Evolutionary conservation across 2,888 invertebrate species (phyloP).

Genomic region (Apamea crenata): DNA sequence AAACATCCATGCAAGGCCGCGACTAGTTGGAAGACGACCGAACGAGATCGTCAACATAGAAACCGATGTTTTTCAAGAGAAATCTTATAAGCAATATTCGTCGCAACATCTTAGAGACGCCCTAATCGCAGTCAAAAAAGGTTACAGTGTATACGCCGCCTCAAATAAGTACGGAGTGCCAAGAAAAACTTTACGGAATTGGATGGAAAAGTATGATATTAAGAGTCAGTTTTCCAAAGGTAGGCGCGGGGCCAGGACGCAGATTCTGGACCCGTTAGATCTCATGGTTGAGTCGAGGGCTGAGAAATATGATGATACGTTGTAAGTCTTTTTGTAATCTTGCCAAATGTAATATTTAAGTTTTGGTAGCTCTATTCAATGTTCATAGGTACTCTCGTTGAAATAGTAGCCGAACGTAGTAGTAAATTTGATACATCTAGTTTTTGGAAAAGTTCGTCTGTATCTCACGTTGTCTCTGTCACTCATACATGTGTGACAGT

Average conservation of each 20-base stretch:
- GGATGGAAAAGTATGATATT: conserved; percentile 91
- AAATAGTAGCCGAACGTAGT: background rate
- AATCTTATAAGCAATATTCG: conserved; percentile 89
- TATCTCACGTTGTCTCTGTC: background rate
- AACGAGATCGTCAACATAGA: conserved; percentile 87
- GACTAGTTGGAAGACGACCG: conserved; percentile 85
- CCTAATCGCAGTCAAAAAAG: conserved; percentile 88
- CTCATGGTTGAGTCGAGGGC: conserved; percentile 81
- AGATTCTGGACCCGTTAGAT: conserved; percentile 84
- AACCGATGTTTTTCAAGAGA: conserved; percentile 88
- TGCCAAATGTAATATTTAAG: conserved; percentile 55
- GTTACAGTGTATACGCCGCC: conserved; percentile 90
- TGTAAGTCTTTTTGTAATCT: conserved; percentile 47
- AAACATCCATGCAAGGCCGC: conserved; percentile 85
- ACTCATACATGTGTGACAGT: background rate
- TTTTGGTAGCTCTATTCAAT: conserved; percentile 30
- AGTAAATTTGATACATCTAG: background rate
- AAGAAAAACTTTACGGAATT: conserved; percentile 89
- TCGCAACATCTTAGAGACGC: conserved; percentile 88
- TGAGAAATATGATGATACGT: conserved; percentile 78
- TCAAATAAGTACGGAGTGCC: conserved; percentile 90
- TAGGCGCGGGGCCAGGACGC: conserved; percentile 82
- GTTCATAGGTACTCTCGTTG: conserved; percentile 29
- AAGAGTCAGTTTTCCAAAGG: conserved; percentile 89
- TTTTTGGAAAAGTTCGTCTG: background rate